Base-by-base conservation (phyloP, 2,113 vertebrate species). In the Speoplatyrhinus poulsoni region DNA sequence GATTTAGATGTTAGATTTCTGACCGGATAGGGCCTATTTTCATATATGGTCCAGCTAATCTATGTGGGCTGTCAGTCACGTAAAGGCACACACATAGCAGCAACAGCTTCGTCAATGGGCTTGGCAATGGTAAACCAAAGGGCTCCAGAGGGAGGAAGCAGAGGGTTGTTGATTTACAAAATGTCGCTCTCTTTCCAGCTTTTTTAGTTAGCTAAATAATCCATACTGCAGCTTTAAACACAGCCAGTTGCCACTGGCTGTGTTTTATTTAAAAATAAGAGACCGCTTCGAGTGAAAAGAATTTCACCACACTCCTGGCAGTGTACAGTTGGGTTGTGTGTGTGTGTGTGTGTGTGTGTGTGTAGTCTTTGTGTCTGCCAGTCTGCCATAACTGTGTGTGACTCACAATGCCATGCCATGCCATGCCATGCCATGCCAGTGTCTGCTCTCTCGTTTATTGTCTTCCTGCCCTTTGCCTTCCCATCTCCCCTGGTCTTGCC, bases 381-480 rank as follows among this genome's bases (percentile, higher is more conserved):
- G 13, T 53, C 12, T 53, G 50, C 6, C 71, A 36, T 47, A 48
- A 0, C 3, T 57, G 57, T 70, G 48, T 67, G 13, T 70, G 17
- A 6, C n/a, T 15, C 4, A 16, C 54, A 2, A 16, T n/a, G 6
- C 5, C 9, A 17, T 17, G 54, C 7, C 53, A 9, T 55, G 53
- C 16, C 53, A n/a, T 17, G n/a, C 53, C 53, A 16, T 83, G 87
- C 88, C 88, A 91, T 84, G 70, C 84, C 82, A 85, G 82, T 74
- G 74, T 74, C 62, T 76, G 79, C 72, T 73, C 56, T 73, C 81
- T 78, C 69, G 49, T 64, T 70, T 65, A 79, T 76, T 70, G 54
- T 26, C 71, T 77, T 64, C 60, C 64, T 73, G 52, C 17, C 15
- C 15, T 71, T 65, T 49, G 19, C 12, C 62, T 50, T 77, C 54